These are phyloP conservation scores for Stichopus chloronotus DNA, from an alignment of 35 echinoderm and acorn worm species.

Conservation along the genomic window DNA sequence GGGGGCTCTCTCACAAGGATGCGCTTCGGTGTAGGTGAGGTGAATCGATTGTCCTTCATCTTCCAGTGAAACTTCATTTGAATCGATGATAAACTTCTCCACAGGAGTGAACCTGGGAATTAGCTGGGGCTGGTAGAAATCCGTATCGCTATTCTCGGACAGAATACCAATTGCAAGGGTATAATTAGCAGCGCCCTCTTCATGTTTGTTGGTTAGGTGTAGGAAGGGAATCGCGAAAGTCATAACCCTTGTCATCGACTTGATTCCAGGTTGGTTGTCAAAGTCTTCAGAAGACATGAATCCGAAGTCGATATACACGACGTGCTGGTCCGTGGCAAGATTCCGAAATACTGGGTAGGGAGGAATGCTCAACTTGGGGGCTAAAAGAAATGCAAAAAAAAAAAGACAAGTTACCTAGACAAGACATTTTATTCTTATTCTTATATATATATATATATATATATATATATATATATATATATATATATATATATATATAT, in stretches of 20 bases:
- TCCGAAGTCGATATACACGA: slow-evolving; percentile 2
- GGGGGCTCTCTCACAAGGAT: not conserved
- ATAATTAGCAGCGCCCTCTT: not conserved
- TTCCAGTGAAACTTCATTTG: not conserved
- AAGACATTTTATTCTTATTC: too few species aligned
- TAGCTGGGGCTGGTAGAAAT: not conserved
- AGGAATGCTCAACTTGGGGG: not conserved
- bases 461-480: too few species aligned
- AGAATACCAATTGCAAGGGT: not conserved
- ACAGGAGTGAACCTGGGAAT: not conserved
- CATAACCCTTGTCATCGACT: not conserved
- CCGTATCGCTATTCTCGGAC: not conserved
- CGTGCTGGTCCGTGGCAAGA: not conserved
- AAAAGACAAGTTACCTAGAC: not conserved
- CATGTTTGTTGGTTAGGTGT: not conserved
- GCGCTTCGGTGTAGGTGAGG: not conserved
- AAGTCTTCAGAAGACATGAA: not conserved
- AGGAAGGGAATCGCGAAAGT: not conserved
- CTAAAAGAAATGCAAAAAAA: not conserved
- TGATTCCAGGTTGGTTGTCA: not conserved
- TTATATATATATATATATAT: too few species aligned
- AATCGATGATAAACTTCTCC: not conserved
- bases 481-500: too few species aligned
- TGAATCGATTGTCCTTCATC: not conserved
- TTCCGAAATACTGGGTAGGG: not conserved